Percentiles rank a stretch among this genome's conserved stretches.
These are phyloP conservation scores for Octopus bimaculoides DNA, from an alignment of 1,140 invertebrate species.

Conservation along the genomic window DNA sequence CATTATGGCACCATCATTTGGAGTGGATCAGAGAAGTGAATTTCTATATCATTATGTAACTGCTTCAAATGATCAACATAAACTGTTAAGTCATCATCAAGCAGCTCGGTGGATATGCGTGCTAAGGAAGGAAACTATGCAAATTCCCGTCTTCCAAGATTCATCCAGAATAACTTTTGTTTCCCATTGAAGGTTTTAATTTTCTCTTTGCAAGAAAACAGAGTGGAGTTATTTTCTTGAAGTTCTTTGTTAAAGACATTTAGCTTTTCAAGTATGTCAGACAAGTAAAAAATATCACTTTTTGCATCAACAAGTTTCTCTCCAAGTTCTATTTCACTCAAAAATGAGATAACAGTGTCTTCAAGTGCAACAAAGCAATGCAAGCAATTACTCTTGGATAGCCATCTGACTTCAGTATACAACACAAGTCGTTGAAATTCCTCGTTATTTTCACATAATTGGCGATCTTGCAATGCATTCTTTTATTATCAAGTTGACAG, in stretches of 20 bases:
- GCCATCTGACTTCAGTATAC: neutral
- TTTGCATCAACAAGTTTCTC: neutral
- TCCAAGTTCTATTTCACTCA: neutral
- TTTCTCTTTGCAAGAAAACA: neutral
- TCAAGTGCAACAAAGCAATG: neutral
- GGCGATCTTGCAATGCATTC: neutral
- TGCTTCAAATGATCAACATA: neutral
- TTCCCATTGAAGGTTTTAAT: neutral
- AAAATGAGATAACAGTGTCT: neutral
- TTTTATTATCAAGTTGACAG: neutral
- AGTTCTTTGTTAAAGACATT: constrained; percentile 6
- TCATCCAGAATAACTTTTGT: neutral
- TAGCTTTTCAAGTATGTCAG: constrained; percentile 6
- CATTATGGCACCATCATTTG: neutral
- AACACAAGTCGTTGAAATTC: neutral
- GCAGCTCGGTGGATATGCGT: neutral
- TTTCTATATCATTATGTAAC: neutral
- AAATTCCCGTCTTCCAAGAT: neutral
- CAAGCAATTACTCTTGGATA: neutral
- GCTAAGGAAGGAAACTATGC: neutral
- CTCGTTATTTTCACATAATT: neutral
- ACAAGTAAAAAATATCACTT: neutral
- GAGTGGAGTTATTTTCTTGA: neutral
- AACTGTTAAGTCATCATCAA: neutral
- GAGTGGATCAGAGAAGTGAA: neutral